A percentile compares a stretch with the other conserved stretches of the same genome.
Evolutionary conservation across 2,888 invertebrate species (phyloP).

Genomic region (Andrena flavipes): DNA sequence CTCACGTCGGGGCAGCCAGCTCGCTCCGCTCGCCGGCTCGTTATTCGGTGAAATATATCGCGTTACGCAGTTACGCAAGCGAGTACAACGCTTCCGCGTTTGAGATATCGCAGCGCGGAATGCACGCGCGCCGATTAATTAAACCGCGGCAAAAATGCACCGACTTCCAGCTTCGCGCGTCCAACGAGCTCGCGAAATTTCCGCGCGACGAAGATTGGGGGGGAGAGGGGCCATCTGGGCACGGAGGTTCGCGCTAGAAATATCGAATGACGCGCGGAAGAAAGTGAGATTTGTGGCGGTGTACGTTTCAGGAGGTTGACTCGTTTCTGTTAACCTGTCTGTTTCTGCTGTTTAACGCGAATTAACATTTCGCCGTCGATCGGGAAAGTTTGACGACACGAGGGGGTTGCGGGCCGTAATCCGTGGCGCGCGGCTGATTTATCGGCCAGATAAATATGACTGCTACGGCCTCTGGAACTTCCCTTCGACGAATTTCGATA

Average conservation of each 20-base stretch:
- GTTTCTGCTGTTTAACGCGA: constrained; percentile 32
- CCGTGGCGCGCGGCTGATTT: constrained; percentile 44
- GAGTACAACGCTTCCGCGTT: constrained; percentile 57
- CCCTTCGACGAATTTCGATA: constrained; percentile 51
- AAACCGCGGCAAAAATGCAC: constrained; percentile 69
- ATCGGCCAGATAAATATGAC: constrained; percentile 34
- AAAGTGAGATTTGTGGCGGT: constrained; percentile 28
- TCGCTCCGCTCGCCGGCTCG: constrained; percentile 53
- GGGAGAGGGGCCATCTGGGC: not conserved
- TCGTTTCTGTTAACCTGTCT: not conserved
- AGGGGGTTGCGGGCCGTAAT: constrained; percentile 10
- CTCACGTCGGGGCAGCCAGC: constrained; percentile 19
- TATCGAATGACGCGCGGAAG: constrained; percentile 23
- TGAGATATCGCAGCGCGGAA: constrained; percentile 59
- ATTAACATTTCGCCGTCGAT: constrained; percentile 39
- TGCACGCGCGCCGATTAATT: constrained; percentile 71
- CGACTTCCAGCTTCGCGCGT: constrained; percentile 48
- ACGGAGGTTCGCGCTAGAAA: constrained; percentile 6
- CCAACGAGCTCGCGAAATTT: constrained; percentile 38
- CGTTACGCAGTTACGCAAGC: constrained; percentile 64
- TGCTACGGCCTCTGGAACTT: constrained; percentile 25
- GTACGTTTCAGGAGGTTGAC: constrained; percentile 9
- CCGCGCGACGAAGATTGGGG: not conserved
- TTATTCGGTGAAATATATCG: constrained; percentile 70
- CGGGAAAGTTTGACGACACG: constrained; percentile 44